phyloP scores from a whole-genome alignment of 2,888 invertebrate species.

The Limnephilus auricula region DNA sequence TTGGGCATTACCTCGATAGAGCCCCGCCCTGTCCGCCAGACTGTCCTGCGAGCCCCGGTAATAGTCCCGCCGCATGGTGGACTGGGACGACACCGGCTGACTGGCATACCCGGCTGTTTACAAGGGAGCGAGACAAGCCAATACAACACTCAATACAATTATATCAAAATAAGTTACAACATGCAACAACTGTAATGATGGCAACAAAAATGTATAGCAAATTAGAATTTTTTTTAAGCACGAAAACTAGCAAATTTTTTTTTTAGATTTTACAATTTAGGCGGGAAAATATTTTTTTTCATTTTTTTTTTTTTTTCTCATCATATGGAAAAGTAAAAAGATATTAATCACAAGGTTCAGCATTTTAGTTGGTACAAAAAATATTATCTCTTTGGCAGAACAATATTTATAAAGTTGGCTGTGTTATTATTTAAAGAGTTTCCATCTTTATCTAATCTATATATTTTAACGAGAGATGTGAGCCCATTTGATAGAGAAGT shows the following conservation, averaged over 20 bases:
- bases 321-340: neutral
- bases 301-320: neutral
- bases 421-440: neutral
- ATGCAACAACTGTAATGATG: conserved; percentile 16
- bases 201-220: conserved; percentile 2
- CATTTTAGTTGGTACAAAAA: neutral
- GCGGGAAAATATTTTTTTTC: neutral
- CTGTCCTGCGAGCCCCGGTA: conserved; percentile 95
- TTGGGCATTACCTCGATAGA: conserved; percentile 83
- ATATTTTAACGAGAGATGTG: too few species aligned
- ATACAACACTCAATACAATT: conserved; percentile 60
- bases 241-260: neutral
- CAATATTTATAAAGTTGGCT: neutral
- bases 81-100: conserved; percentile 70
- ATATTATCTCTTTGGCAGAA: neutral
- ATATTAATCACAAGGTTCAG: neutral
- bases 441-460: neutral
- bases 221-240: conserved; percentile 17
- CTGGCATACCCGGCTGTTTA: conserved; percentile 64
- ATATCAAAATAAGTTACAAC: conserved; percentile 20
- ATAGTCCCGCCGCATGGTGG: conserved; percentile 91
- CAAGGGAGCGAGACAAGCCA: conserved; percentile 61
- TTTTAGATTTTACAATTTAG: neutral
- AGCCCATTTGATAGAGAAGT: neutral
- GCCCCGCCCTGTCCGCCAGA: conserved; percentile 84